These are phyloP conservation scores for Apantesis nais DNA, from an alignment of 2,888 invertebrate species.

Conservation along the genomic window DNA sequence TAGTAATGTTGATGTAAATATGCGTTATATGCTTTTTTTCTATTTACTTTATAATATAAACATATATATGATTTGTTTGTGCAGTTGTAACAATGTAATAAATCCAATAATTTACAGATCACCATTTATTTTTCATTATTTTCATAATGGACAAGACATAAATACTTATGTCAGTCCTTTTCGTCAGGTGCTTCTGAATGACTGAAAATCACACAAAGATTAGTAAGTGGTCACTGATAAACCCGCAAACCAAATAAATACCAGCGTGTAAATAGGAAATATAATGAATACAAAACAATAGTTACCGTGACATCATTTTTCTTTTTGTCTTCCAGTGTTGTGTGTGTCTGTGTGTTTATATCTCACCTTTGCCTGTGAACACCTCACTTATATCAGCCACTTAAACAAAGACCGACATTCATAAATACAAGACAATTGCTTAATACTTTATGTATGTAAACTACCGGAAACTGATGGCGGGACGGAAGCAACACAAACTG, in stretches of 20 bases:
- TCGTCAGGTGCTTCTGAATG: too few species aligned
- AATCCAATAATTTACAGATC: background rate
- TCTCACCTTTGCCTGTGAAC: background rate
- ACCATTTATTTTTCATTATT: background rate
- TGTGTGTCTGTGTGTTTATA: too few species aligned
- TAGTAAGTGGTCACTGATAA: background rate
- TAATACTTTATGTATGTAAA: constrained; percentile 20
- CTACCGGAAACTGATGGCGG: constrained; percentile 46
- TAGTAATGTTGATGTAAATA: too few species aligned
- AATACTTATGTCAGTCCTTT: too few species aligned
- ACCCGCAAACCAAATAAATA: background rate
- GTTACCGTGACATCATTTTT: background rate
- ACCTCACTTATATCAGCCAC: background rate
- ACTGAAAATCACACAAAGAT: background rate
- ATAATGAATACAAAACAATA: background rate
- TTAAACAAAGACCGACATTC: background rate
- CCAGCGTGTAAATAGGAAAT: background rate
- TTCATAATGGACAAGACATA: too few species aligned
- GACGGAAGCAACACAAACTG: constrained; percentile 44
- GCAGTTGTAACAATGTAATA: background rate
- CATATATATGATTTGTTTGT: background rate
- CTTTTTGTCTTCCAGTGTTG: background rate
- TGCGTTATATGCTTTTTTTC: too few species aligned
- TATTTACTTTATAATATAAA: too few species aligned
- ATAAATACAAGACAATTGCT: constrained; percentile 11